A percentile compares a stretch with the other conserved stretches of the same genome.
These are phyloP conservation scores for Patella pellucida DNA, from an alignment of 2,888 invertebrate genomes.

Conservation along the genomic window DNA sequence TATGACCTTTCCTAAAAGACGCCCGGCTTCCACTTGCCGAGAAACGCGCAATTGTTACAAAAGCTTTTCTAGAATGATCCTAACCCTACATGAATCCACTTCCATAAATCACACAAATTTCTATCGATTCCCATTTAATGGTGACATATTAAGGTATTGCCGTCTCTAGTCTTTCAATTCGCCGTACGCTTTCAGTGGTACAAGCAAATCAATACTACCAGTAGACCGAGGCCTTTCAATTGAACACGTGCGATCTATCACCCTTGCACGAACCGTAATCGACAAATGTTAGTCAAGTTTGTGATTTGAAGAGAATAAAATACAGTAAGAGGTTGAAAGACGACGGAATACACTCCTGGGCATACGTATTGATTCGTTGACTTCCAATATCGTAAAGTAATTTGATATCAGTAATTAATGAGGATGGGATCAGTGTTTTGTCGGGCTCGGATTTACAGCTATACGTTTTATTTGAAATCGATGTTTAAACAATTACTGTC, in stretches of 20 bases:
- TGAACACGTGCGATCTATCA: conserved; percentile 7
- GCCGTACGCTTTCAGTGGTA: neutral
- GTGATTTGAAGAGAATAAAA: neutral
- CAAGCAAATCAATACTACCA: neutral
- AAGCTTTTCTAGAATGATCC: neutral
- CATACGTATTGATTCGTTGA: neutral
- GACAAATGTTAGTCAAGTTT: conserved; percentile 7
- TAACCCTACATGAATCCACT: neutral
- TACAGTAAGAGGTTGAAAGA: neutral
- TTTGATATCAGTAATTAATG: conserved; percentile 10
- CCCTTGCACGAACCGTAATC: neutral
- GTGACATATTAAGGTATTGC: conserved; percentile 7
- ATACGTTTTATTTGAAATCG: conserved; percentile 4
- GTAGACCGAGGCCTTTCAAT: neutral
- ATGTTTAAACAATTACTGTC: neutral
- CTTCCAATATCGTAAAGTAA: neutral
- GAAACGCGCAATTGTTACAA: neutral
- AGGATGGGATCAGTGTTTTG: neutral
- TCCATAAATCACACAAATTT: conserved; percentile 10
- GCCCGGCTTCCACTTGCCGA: neutral
- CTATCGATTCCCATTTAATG: conserved; percentile 7
- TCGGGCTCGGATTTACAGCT: neutral
- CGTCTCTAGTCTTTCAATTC: neutral
- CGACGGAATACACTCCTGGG: neutral
- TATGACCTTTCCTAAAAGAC: too few relatives aligned